Percentiles rank a stretch among this genome's conserved stretches.
phyloP scores from a whole-genome alignment of 2,797 vertebrate genomes.

The Chrysolophus pictus region DNA sequence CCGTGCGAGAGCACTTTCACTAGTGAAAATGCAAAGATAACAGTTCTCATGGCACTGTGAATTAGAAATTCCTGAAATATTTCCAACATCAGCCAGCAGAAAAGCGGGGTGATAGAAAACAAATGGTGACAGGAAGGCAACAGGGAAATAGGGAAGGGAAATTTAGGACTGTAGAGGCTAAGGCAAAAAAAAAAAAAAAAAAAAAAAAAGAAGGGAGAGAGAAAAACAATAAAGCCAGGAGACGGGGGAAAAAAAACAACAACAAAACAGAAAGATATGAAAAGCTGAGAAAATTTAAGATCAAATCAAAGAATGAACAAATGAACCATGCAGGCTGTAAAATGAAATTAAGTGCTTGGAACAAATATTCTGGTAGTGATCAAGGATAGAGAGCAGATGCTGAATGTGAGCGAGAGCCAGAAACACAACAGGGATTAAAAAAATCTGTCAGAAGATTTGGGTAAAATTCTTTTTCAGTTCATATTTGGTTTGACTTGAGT shows the following conservation, averaged over 20 bases:
- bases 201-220: not conserved
- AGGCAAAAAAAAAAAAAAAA: not conserved
- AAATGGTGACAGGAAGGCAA: conserved; percentile 81
- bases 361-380: conserved; percentile 61
- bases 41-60: conserved; percentile 79
- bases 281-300: conserved; percentile 61
- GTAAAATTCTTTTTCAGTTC: conserved; percentile 1
- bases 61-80: conserved; percentile 83
- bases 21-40: conserved; percentile 77
- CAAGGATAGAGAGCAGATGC: conserved; percentile 72
- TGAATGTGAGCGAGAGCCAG: conserved; percentile 59
- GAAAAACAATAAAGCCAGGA: conserved; percentile 39
- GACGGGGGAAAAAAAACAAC: not conserved
- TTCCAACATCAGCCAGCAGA: conserved; percentile 78
- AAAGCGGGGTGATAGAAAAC: conserved; percentile 79
- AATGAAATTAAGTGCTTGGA: conserved; percentile 68
- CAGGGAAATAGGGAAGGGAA: conserved; percentile 56
- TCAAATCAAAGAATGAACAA: conserved; percentile 63
- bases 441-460: conserved; percentile 53
- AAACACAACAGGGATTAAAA: conserved; percentile 64
- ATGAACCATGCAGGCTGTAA: conserved; percentile 52
- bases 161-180: conserved; percentile 8
- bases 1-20: conserved; percentile 58
- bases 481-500: conserved; percentile 15
- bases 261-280: conserved; percentile 18